Percentiles rank a stretch among this genome's conserved stretches.
Evolutionary conservation across 2,113 vertebrate genomes (phyloP).

Genomic region (Boleophthalmus pectinirostris): DNA sequence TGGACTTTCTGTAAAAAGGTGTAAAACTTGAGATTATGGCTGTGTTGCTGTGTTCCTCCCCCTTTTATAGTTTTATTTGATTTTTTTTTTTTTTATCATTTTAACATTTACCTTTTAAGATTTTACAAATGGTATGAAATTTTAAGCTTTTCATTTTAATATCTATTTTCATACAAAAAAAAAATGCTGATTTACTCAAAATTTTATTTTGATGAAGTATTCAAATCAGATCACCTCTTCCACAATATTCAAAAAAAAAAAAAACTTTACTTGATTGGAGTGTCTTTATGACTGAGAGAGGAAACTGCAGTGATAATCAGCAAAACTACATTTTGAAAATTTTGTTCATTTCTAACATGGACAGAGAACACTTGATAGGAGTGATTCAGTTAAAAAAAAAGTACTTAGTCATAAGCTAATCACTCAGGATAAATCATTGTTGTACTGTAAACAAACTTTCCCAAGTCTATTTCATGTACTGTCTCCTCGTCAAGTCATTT

Average conservation of each 20-base stretch:
- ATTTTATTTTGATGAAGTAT: constrained; percentile 42
- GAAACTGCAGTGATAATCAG: constrained; percentile 1
- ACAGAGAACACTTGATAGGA: neutral
- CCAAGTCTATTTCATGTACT: neutral
- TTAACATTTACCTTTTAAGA: constrained; percentile 18
- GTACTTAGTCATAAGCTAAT: neutral
- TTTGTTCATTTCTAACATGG: neutral
- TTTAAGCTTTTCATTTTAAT: constrained; percentile 37
- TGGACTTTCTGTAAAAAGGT: constrained; percentile 57
- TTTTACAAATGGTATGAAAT: constrained; percentile 18
- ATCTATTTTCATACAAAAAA: constrained; percentile 64
- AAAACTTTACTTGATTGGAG: constrained; percentile 13
- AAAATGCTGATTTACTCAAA: constrained; percentile 53
- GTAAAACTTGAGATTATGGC: constrained; percentile 46
- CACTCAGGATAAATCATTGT: neutral
- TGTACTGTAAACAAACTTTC: constrained; percentile 10
- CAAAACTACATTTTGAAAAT: neutral
- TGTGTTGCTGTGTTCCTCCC: constrained; percentile 35
- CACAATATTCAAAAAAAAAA: neutral
- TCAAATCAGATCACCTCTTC: constrained; percentile 15
- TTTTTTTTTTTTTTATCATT: neutral
- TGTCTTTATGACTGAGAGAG: neutral
- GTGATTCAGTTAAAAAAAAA: neutral
- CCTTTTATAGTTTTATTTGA: neutral
- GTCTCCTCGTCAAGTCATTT: neutral